A percentile compares a stretch with the other conserved stretches of the same genome.
Conservation (phyloP, 1,140 invertebrate species). For the Monomorium pharaonis region DNA sequence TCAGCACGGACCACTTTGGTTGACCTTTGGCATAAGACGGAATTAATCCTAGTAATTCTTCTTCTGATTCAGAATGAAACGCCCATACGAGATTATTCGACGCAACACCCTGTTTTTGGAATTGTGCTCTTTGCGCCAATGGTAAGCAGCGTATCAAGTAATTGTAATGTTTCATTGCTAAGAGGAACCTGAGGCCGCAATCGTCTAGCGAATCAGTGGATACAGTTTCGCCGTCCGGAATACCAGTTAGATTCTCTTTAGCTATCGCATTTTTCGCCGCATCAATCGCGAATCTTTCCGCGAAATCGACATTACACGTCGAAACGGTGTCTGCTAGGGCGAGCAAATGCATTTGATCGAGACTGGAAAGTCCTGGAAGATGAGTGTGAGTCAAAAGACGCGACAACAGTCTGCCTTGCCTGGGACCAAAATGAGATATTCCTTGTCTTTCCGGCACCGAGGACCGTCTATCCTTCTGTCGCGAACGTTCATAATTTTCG, state of each 20-base stretch:
- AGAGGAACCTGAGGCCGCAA: constrained; percentile 97
- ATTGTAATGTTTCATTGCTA: constrained; percentile 99
- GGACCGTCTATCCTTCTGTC: constrained; percentile 88
- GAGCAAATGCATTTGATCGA: constrained; percentile 99
- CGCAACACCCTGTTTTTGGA: constrained; percentile 96
- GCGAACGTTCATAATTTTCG: constrained; percentile 87
- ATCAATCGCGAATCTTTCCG: constrained; percentile 93
- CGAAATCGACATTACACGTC: constrained; percentile 94
- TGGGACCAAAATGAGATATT: constrained; percentile 93
- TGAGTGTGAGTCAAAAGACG: constrained; percentile 97
- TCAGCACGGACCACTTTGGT: constrained; percentile 95
- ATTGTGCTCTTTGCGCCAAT: constrained; percentile 92
- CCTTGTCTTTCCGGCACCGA: constrained; percentile 89
- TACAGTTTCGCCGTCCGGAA: constrained; percentile 88
- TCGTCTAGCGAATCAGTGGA: constrained; percentile 96
- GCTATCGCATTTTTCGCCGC: constrained; percentile 90
- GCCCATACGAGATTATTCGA: constrained; percentile 99
- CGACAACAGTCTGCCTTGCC: constrained; percentile 93
- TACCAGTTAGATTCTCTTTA: constrained; percentile 89
- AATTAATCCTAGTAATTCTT: constrained; percentile 96
- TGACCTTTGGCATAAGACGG: constrained; percentile 94
- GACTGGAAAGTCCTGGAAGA: constrained; percentile 97
- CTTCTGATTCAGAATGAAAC: constrained; percentile 99
- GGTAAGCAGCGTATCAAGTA: constrained; percentile 97
- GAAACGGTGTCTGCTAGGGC: constrained; percentile 99